Evolutionary conservation across 1,140 invertebrate genomes (phyloP).

Genomic region (Drosophila teissieri): DNA sequence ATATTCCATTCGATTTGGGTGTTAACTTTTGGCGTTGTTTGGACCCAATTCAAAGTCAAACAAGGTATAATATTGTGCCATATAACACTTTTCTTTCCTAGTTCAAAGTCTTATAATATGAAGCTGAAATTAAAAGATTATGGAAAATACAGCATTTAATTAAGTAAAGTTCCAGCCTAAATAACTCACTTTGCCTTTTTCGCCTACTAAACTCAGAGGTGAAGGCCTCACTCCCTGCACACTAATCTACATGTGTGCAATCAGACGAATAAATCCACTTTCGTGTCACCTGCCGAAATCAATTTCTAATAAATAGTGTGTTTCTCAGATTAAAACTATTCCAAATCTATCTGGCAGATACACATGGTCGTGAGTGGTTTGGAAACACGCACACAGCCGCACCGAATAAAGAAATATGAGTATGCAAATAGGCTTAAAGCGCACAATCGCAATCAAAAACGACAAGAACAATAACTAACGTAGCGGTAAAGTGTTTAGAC

Average conservation of each 20-base stretch:
- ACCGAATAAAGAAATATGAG: conserved; percentile 70
- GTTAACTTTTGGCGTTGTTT: conserved; percentile 10
- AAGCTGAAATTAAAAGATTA: not conserved
- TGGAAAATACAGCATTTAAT: not conserved
- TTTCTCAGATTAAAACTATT: conserved; percentile 57
- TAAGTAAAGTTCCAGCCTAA: not conserved
- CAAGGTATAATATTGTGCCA: not conserved
- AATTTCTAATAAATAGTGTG: conserved; percentile 48
- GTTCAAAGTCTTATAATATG: not conserved
- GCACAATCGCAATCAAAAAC: conserved; percentile 78
- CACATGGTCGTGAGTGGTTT: conserved; percentile 51
- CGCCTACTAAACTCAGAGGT: not conserved
- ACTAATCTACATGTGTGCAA: conserved; percentile 23
- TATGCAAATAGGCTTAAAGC: conserved; percentile 81
- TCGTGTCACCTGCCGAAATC: conserved; percentile 35
- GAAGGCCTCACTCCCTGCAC: too few relatives aligned
- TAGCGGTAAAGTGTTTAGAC: conserved; percentile 82
- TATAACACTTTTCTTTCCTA: not conserved
- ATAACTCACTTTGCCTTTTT: not conserved
- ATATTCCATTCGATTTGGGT: conserved; percentile 28
- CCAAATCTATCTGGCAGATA: conserved; percentile 57
- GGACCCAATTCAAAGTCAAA: conserved; percentile 1
- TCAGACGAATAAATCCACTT: conserved; percentile 32
- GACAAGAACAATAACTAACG: conserved; percentile 69
- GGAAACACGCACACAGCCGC: conserved; percentile 40